These are phyloP conservation scores for Eutrigla gurnardus DNA, from an alignment of 2,797 vertebrate genomes.

Conservation along the genomic window DNA sequence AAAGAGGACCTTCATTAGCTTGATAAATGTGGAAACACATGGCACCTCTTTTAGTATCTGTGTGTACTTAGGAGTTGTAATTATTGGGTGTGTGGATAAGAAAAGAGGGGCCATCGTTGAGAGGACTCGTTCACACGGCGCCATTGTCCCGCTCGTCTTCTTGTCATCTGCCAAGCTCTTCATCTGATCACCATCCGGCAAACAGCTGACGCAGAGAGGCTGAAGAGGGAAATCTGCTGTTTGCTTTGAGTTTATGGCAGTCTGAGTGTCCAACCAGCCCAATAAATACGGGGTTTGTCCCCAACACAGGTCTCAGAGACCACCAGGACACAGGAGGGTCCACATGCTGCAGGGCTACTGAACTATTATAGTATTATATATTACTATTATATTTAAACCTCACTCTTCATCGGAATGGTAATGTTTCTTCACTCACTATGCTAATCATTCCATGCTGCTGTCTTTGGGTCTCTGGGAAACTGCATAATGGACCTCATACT, in stretches of 20 bases:
- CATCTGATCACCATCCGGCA: conserved; percentile 82
- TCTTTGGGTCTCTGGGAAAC: conserved; percentile 40
- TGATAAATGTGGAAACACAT: conserved; percentile 72
- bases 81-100: conserved; percentile 63
- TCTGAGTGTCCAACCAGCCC: conserved; percentile 47
- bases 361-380: too few species aligned
- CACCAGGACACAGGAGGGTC: conserved; percentile 5
- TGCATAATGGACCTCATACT: conserved; percentile 47
- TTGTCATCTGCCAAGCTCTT: conserved; percentile 79
- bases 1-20: conserved; percentile 60
- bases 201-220: conserved; percentile 83
- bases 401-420: conserved; percentile 59
- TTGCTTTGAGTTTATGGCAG: conserved; percentile 57
- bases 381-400: not conserved
- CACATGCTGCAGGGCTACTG: conserved; percentile 15
- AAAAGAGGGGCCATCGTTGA: conserved; percentile 62
- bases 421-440: conserved; percentile 31
- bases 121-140: conserved; percentile 75
- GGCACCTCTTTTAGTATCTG: conserved; percentile 55
- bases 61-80: conserved; percentile 56
- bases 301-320: conserved; percentile 25
- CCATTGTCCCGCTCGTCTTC: conserved; percentile 76
- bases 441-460: conserved; percentile 10
- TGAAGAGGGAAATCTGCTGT: conserved; percentile 77
- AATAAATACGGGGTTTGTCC: conserved; percentile 69